Base-by-base conservation (phyloP, 2,113 vertebrate species). In the Phoxinus phoxinus region DNA sequence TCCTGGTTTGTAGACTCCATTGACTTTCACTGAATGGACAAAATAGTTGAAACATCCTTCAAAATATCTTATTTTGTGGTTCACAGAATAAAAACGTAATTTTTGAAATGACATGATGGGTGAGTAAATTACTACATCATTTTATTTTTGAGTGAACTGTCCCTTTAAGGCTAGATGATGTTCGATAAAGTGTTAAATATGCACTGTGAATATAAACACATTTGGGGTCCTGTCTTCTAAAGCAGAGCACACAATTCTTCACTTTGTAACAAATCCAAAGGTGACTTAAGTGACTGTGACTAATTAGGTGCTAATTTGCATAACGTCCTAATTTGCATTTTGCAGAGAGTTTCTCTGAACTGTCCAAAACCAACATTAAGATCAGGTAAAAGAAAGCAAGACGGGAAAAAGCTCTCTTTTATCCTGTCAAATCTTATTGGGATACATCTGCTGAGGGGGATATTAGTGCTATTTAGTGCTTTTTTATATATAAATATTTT, bases 291-390 rank as follows among this genome's bases (percentile, higher is more conserved):
- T 35, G 63, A 82, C 65, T 71, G 61, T 71, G 81, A 71, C 84
- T 72, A 58, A 80, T 56, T 37, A 58, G 46, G 48, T 72, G 32
- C 61, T 71, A 56, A 71, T 85, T 67, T 51, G 59, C 84, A 79
- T 79, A 41, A 72, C 9, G 12, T n/a, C 61, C 76, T 59, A n/a
- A 72, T 85, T 85, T 80, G 76, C 76, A 85, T 85, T 80, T 85
- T 67, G 5, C 27, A 9, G 3, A 71, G 65, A 13, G 25, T 17
- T 15, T 78, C 69, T 84, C 35, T 41, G 27, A 58, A 61, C 23
- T 4, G 51, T 75, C 8, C 25, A 61, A 74, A 53, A 76, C 27
- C 74, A 84, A 53, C 58, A 44, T 0, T 30, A 9, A 67, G 23
- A 76, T 75, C 25, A 77, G 37, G 72, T 59, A 58, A 19, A 23